Evolutionary conservation across 2,888 invertebrate species (phyloP), one percentile per base, ranked within the genome.

Genomic region (Drosophila pseudotalamancana): DNA sequence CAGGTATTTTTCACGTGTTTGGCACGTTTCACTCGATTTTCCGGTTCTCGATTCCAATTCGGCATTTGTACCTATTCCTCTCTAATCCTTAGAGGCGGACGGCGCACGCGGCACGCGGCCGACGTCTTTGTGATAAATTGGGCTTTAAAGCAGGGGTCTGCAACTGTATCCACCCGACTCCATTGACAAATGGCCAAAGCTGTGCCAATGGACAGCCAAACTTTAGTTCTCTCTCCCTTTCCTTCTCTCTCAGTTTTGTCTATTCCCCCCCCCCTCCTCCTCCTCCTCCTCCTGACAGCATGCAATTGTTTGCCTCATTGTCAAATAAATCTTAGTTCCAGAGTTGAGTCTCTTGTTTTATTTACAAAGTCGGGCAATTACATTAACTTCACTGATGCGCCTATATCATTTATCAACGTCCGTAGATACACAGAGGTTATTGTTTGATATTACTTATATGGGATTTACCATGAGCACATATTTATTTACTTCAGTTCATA

Each of bases 1-100:
- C 73, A 80, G 88, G 89, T 80, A 89, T 88, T 89, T 89, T 88
- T 87, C 89, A 89, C 89, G 89, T 89, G 90, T 72, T 78, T 75
- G 87, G 71, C 90, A 89, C 90, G 89, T 88, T 88, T 89, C 77
- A 53, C 77, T 73, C 78, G 81, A 87, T 88, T 88, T 85, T 86
- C 81, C 86, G 83, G 73, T 76, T 85, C 80, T 72, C 83, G 65
- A 79, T 64, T 74, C 59, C 48, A 53, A 59, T 63, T 37, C 61
- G 53, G 49, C 56, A 72, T 71, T 71, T 67, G 61, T 61, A 53
- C 45, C 55, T 56, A 60, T n/a, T 27, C 18, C 27, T 19, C 42
- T 46, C 32, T 77, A 69, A 69, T 69, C 63, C 64, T 72, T 60
- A 55, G 77, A 73, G 80, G 71, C 65, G 42, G 50, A 43, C 39